These are phyloP conservation scores for Trichechus manatus DNA, from an alignment of 2,113 vertebrate genomes.

Conservation along the genomic window DNA sequence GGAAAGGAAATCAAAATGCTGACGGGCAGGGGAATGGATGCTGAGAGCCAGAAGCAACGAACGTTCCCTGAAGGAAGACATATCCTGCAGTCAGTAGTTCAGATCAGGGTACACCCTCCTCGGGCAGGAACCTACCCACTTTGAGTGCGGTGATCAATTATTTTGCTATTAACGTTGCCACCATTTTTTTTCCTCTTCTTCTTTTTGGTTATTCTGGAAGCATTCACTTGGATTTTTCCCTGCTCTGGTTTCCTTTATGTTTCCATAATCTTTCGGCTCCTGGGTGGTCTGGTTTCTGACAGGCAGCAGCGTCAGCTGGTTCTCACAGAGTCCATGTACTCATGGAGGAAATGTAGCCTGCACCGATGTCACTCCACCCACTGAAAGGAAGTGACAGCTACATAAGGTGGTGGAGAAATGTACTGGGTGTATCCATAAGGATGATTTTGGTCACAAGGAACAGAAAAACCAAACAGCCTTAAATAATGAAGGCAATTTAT, in stretches of 20 bases:
- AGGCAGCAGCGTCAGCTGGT: conserved; percentile 84
- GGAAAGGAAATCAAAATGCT: background rate
- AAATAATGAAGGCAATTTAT: conserved; percentile 57
- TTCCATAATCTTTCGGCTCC: conserved; percentile 83
- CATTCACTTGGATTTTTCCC: conserved; percentile 77
- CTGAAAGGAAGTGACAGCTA: conserved; percentile 81
- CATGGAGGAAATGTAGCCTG: conserved; percentile 81
- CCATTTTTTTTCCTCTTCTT: background rate
- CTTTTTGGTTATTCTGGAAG: conserved; percentile 80
- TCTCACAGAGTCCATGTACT: conserved; percentile 81
- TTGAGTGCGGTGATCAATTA: conserved; percentile 40
- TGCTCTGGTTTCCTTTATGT: conserved; percentile 84
- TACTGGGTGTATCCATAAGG: conserved; percentile 34
- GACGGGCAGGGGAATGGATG: background rate
- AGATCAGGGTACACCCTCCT: background rate
- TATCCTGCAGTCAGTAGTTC: background rate
- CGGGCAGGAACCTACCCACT: background rate
- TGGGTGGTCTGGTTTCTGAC: conserved; percentile 85
- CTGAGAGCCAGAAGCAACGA: background rate
- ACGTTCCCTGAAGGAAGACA: background rate
- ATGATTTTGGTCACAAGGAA: conserved; percentile 65
- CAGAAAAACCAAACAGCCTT: conserved; percentile 60
- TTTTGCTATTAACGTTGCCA: conserved; percentile 57
- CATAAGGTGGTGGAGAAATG: conserved; percentile 70
- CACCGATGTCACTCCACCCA: conserved; percentile 80